A percentile compares a stretch with the other conserved stretches of the same genome.
Evolutionary conservation across 2,797 vertebrate species (phyloP).

Genomic region (Falco columbarius): DNA sequence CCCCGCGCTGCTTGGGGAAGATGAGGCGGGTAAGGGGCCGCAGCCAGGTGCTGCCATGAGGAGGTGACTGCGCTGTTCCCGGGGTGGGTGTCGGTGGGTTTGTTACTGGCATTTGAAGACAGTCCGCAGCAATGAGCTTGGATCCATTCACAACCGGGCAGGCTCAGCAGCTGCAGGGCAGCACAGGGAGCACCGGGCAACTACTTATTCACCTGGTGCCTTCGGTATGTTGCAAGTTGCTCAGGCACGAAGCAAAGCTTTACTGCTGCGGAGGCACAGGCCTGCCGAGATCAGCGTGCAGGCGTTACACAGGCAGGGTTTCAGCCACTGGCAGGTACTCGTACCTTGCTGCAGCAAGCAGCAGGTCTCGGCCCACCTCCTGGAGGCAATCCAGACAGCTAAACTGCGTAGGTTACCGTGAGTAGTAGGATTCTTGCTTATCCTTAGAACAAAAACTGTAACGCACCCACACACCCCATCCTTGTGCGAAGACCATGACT

Average conservation of each 20-base stretch:
- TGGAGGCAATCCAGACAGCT: not conserved
- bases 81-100: not conserved
- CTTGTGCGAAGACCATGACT: not conserved
- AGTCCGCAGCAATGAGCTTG: not conserved
- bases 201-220: not conserved
- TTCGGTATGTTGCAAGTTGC: not conserved
- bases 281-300: not conserved
- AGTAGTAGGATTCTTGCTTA: not conserved
- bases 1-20: not conserved
- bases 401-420: not conserved
- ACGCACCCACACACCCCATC: too few species aligned
- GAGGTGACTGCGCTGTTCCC: rapidly evolving
- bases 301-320: rapidly evolving
- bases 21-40: rapidly evolving
- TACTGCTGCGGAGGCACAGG: not conserved
- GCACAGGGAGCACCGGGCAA: not conserved
- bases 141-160: not conserved
- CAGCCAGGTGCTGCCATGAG: too few species aligned
- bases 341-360: not conserved
- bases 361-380: not conserved
- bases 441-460: not conserved
- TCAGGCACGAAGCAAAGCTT: not conserved
- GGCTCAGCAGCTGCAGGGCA: not conserved
- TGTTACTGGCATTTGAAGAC: not conserved
- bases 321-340: not conserved